phyloP scores from a whole-genome alignment of 2,888 invertebrate species.

The Malachius bipustulatus region DNA sequence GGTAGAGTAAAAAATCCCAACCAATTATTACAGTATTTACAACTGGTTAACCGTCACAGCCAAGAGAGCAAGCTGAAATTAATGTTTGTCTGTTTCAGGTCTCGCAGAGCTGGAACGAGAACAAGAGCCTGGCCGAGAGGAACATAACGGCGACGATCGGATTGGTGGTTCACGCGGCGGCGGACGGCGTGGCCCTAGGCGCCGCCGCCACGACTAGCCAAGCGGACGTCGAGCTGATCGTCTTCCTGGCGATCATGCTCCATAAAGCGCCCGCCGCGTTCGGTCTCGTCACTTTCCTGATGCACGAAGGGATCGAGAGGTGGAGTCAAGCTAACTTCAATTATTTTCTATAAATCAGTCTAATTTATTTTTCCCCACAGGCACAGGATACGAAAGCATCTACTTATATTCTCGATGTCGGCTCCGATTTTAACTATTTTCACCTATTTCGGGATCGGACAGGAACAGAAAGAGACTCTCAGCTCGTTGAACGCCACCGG shows the following conservation, averaged over 20 bases:
- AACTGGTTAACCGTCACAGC: no score
- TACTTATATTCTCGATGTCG: constrained; percentile 82
- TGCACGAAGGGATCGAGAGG: constrained; percentile 90
- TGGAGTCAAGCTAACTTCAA: constrained; percentile 20
- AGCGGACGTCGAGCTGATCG: constrained; percentile 92
- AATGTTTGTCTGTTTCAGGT: constrained; percentile 31
- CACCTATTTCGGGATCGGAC: constrained; percentile 88
- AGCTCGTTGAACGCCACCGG: constrained; percentile 88
- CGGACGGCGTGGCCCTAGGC: constrained; percentile 96
- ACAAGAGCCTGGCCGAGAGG: constrained; percentile 49
- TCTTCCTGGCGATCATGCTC: constrained; percentile 97
- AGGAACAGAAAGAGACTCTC: constrained; percentile 84
- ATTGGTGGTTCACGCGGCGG: constrained; percentile 95
- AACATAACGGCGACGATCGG: constrained; percentile 93
- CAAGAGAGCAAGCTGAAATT: no score
- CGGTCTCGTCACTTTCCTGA: constrained; percentile 91
- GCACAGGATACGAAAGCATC: constrained; percentile 74
- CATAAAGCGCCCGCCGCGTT: constrained; percentile 99
- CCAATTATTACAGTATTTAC: no score
- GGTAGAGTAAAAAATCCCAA: no score
- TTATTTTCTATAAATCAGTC: neutral
- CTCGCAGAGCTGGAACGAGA: constrained; percentile 46
- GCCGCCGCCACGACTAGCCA: constrained; percentile 95
- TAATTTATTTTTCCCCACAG: constrained; percentile 32
- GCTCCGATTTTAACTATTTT: constrained; percentile 82